Conservation (phyloP, 2,888 invertebrate genomes). For the Hydroisotoma schaefferi region DNA sequence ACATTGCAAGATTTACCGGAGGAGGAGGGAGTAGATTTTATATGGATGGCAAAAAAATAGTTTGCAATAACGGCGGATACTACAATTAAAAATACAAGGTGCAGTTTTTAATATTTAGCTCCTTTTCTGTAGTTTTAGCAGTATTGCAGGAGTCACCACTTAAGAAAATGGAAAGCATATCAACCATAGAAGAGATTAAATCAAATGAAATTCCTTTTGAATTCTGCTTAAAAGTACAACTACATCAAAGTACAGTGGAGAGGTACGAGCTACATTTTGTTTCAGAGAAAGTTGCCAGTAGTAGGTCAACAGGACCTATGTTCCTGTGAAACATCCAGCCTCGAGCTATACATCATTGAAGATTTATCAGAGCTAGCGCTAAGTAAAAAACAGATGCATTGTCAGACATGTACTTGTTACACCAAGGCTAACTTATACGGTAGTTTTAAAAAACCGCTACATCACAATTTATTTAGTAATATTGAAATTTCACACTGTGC, state of each 20-base stretch:
- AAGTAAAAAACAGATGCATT: too few relatives aligned
- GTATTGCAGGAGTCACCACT: conserved; percentile 4
- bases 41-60: background rate
- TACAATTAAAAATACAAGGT: too few relatives aligned
- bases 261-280: too few relatives aligned
- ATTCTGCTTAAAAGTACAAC: too few relatives aligned
- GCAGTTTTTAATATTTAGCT: too few relatives aligned
- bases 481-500: too few relatives aligned
- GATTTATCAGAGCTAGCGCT: background rate
- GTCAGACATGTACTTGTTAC: too few relatives aligned
- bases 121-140: background rate
- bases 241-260: conserved; percentile 10
- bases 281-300: background rate
- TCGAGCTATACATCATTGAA: background rate
- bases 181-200: conserved; percentile 16
- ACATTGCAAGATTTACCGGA: too few relatives aligned
- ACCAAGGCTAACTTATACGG: too few relatives aligned
- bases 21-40: background rate
- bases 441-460: too few relatives aligned
- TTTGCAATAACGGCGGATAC: too few relatives aligned
- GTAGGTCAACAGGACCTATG: background rate
- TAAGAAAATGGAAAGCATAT: conserved; percentile 16
- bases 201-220: conserved; percentile 12
- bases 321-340: background rate
- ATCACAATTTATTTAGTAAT: too few relatives aligned